Base-by-base conservation (phyloP, 2,888 invertebrate genomes). In the Drosophila trichaetosa region DNA sequence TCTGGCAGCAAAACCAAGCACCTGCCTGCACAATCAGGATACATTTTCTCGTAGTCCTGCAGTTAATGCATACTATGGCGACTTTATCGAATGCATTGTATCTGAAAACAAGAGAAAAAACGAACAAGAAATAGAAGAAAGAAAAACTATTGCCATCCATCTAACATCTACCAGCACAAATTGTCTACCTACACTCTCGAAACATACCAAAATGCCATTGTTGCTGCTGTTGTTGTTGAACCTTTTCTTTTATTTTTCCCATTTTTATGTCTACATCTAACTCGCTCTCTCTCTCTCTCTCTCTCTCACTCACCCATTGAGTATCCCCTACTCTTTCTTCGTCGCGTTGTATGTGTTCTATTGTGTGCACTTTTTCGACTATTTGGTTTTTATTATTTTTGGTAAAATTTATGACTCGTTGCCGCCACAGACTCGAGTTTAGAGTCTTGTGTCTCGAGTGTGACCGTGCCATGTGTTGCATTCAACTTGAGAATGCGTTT, bases 311-410 rank as follows among this genome's bases (percentile, higher is more conserved):
- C 48, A 38, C 6, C n/a, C 18, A 48, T 31, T 49, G 38, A 40
- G 1, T 40, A n/a, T 40, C 4, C 4, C n/a, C n/a, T 1, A 46
- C 54, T 29, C 48, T 46, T 33, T 65, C 51, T 34, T n/a, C 38
- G 72, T 58, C 13, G 61, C 53, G 31, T 70, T 51, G 54, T 48
- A 29, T 54, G 54, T 27, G 18, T 49, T 69, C 62, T 74, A 69
- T 74, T 73, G 65, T 76, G 62, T 75, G 70, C 57, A 65, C 64
- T 74, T 81, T 87, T 76, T 69, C 74, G 83, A 86, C 84, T 85
- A 87, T 85, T 85, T 85, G 88, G 85, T 84, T 89, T 89, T 89
- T 89, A 89, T 89, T 82, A 80, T 83, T 69, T 80, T 84, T 68
- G 74, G 79, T 82, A 57, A 84, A 89, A 89, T 85, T 85, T 85